phyloP scores from a whole-genome alignment of 2,888 invertebrate species.

The Salpingus planirostris region DNA sequence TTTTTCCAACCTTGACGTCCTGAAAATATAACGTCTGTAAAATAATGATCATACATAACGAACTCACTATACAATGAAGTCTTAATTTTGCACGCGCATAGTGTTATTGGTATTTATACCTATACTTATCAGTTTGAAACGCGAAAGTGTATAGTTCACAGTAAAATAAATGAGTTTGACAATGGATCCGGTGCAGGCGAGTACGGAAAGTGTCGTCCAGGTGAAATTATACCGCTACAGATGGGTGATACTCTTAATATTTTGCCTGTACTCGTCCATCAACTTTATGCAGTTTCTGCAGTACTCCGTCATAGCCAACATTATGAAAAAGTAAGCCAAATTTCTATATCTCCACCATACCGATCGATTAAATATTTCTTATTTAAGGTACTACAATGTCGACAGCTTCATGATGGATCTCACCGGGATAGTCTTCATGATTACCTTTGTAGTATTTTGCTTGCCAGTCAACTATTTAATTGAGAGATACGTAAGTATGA shows the following conservation, averaged over 20 bases:
- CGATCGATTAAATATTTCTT: neutral
- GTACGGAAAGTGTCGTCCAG: no score
- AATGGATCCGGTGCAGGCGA: no score
- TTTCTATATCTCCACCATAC: neutral
- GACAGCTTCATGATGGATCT: slow-evolving; percentile 69
- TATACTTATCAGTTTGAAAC: no score
- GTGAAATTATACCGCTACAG: no score
- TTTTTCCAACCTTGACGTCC: no score
- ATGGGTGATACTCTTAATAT: slow-evolving; percentile 77
- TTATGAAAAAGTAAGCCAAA: slow-evolving; percentile 48
- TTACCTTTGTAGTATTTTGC: slow-evolving; percentile 87
- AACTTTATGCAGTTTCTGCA: slow-evolving; percentile 94
- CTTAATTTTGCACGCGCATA: no score
- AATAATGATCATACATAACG: no score
- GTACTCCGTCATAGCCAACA: slow-evolving; percentile 83
- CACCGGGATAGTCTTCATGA: slow-evolving; percentile 95
- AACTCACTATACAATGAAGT: no score
- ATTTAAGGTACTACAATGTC: slow-evolving; percentile 58
- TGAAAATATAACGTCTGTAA: no score
- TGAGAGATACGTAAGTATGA: slow-evolving; percentile 30
- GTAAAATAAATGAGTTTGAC: no score
- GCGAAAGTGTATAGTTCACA: no score
- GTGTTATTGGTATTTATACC: no score
- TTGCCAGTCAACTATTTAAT: slow-evolving; percentile 87
- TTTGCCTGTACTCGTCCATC: slow-evolving; percentile 76